These are phyloP conservation scores for Enteromius treurensis DNA, from an alignment of 2,797 vertebrate genomes.

Conservation along the genomic window DNA sequence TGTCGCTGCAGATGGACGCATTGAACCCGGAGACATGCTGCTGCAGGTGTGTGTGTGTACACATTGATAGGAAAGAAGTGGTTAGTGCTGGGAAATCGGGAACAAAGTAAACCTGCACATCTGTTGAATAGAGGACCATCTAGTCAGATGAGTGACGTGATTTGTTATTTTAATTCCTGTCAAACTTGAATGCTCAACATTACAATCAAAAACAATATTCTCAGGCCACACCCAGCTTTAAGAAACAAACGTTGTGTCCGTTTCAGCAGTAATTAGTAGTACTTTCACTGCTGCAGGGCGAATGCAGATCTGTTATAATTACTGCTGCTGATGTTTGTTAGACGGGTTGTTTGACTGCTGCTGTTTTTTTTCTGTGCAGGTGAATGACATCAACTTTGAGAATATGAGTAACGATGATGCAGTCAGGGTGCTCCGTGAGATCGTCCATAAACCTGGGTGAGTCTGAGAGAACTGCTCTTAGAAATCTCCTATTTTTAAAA, in stretches of 20 bases:
- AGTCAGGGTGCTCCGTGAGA: slow-evolving; percentile 88
- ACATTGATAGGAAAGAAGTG: background rate
- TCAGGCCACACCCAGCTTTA: background rate
- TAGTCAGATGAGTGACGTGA: background rate
- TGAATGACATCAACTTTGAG: slow-evolving; percentile 94
- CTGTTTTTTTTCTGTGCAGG: slow-evolving; percentile 68
- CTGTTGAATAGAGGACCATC: background rate
- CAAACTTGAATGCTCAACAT: background rate
- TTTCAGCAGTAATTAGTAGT: background rate
- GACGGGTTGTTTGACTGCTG: background rate
- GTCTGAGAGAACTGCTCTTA: slow-evolving; percentile 38
- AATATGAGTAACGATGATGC: slow-evolving; percentile 95
- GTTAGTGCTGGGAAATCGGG: slow-evolving; percentile 1
- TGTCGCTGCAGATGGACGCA: slow-evolving; percentile 87
- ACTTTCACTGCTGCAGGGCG: background rate
- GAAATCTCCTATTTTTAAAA: background rate
- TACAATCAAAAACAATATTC: background rate
- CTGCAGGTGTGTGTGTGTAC: slow-evolving; percentile 74
- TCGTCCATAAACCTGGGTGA: slow-evolving; percentile 93
- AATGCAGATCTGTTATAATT: background rate
- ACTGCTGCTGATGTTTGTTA: background rate
- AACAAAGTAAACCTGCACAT: slow-evolving; percentile 10
- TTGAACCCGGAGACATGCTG: slow-evolving; percentile 84
- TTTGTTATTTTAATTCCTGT: slow-evolving; percentile 4
- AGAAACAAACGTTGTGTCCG: background rate